Base-by-base conservation (phyloP, 2,797 vertebrate species). In the Antennarius maculatus region DNA sequence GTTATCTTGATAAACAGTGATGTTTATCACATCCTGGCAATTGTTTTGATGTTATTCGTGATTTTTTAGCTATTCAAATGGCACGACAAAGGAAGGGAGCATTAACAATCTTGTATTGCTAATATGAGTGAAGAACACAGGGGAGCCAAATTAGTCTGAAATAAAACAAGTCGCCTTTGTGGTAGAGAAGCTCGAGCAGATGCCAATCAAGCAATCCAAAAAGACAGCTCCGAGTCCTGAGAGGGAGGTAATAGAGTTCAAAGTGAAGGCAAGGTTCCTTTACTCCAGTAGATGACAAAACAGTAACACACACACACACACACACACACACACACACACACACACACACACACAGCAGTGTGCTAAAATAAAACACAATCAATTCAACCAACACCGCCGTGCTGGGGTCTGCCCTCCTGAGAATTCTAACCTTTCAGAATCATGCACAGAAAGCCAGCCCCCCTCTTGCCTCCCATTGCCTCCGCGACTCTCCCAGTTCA, bases 221-320 rank as follows among this genome's bases (percentile, higher is more conserved):
- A 71, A 89, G 90, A 87, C 85, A 89, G 87, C 83, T 76, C 56
- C 5, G 79, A 80, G 86, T 89, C 88, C 84, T 86, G 59, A 76
- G 86, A 89, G 87, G 73, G 79, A 84, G 72, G 76, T 83, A 84
- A 79, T 83, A 66, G 84, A 87, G 91, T 92, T 93, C 90, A 93
- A 92, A 90, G 92, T 91, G 89, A 93, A 92, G 86, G 81, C 91
- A 92, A 92, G 89, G 91, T 87, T 89, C 43, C 69, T 62, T 66
- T 34, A 75, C 54, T 77, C 79, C 70, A 28, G 77, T 15, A 79
- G 77, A 86, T n/a, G 68, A 80, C 77, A 83, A 85, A 87, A 89
- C 88, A 77, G 80, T 67, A 74, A 39, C 37, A 39, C 37, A 8
- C 37, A 39, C 10, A 5, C 31, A 34, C 31, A 34, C 31, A 34